Percentiles rank a stretch among this genome's conserved stretches.
These are phyloP conservation scores for Aleiodes sp. DNA, from an alignment of 1,140 invertebrate species.

Conservation along the genomic window DNA sequence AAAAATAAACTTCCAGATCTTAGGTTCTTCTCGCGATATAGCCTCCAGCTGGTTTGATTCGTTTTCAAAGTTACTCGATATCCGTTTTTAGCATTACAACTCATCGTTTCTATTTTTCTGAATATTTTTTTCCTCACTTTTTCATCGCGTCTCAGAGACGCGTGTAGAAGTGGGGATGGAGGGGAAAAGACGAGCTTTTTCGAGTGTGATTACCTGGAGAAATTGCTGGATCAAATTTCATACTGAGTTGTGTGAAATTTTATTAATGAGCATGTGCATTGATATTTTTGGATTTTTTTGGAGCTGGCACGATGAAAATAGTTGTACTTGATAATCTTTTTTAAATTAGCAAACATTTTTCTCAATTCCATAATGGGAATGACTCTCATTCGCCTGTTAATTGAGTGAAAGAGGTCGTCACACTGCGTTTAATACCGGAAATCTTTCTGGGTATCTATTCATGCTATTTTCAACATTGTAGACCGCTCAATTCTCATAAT, in stretches of 20 bases:
- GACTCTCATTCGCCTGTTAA: too few relatives aligned
- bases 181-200: not conserved
- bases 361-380: too few relatives aligned
- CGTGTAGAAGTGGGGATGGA: not conserved
- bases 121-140: not conserved
- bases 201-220: not conserved
- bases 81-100: conserved; percentile 4
- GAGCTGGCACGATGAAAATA: too few relatives aligned
- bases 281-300: too few relatives aligned
- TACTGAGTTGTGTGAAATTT: not conserved
- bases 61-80: not conserved
- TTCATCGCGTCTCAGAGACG: not conserved
- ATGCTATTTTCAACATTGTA: too few relatives aligned
- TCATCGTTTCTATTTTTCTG: conserved; percentile 8
- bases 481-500: too few relatives aligned
- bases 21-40: not conserved
- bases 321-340: too few relatives aligned
- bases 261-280: too few relatives aligned
- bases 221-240: not conserved
- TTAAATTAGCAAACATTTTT: too few relatives aligned
- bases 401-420: too few relatives aligned
- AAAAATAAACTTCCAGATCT: conserved; percentile 3
- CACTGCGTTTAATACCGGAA: too few relatives aligned
- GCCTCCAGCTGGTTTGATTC: conserved; percentile 13
- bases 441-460: too few relatives aligned